Evolutionary conservation across 2,113 vertebrate species (phyloP), one percentile per base, ranked within the genome.

Genomic region (Caranx ignobilis): DNA sequence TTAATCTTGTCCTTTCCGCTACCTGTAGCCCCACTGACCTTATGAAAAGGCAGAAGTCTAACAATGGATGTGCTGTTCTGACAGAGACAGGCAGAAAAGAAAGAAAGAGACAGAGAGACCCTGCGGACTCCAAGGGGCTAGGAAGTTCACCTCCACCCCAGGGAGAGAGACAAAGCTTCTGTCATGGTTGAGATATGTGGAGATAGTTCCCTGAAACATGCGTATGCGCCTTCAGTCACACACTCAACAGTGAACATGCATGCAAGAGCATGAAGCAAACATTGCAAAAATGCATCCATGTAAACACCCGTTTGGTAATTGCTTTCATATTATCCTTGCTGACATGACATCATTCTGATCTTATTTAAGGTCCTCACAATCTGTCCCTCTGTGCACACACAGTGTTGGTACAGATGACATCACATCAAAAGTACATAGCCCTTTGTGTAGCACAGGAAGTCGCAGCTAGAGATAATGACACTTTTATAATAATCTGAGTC

Each of bases 61-160:
- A 93, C 92, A 93, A 94, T 84, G 80, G 77, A 71, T 73, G 81
- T 65, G 88, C 88, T 93, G 89, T 93, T 93, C 89, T 82, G 86
- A 87, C 60, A 80, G 75, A 77, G 77, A 84, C 69, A 76, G 70
- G 74, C 61, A 75, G 64, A 75, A 68, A 47, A 67, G 71, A 59
- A 26, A 65, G 56, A 61, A 59, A 60, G 54, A 72, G 52, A 52
- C 16, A 70, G 31, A 62, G 73, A 78, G 59, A 78, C 54, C 66
- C 37, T 48, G 59, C 47, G 82, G 79, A 86, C 82, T 82, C 73
- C 32, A 32, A 32, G 47, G 80, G 65, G 32, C 71, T 54, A 52
- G 48, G 55, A 85, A 84, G 77, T 90, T 88, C 84, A 87, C 79
- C 79, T 85, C 62, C 67, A 81, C 75, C 57, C 75, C 50, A 32